Evolutionary conservation across 2,888 invertebrate species (phyloP), one percentile per base, ranked within the genome.

Genomic region (Thereva nobilitata): DNA sequence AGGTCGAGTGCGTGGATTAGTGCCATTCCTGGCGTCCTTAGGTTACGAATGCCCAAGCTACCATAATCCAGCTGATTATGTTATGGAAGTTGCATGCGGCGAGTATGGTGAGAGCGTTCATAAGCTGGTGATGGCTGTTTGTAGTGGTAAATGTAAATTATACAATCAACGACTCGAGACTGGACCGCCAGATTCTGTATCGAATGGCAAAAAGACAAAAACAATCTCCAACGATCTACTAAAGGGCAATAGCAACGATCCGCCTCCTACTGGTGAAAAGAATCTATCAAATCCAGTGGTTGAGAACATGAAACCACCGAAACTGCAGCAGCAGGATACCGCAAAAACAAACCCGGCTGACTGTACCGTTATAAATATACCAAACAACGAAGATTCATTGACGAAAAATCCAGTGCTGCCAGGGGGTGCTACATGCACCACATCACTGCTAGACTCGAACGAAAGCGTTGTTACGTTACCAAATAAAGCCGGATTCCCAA

Each of bases 41-140:
- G 90, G 91, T 10, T 86, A 95, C 59, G 87, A 92, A 70, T 97
- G 97, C 81, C 97, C 97, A 0, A 89, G 93, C 74, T 97, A 96
- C 77, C 96, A 97, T 83, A 97, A 97, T 82, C 97, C 97, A 57
- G 96, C 97, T 64, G 97, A 97, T 86, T 97, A 94, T 79, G 95
- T 95, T 57, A 93, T 97, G 88, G 97, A 97, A 81, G 94, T 97
- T 49, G 96, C 96, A 0, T 92, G 93, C 57, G 96, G 96, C 0
- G 96, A 97, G 78, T 95, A 95, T 77, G 97, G 97, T 42, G 93
- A 93, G 72, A 91, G 91, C 80, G 89, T 93, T 23, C 89, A 91
- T 75, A 91, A 90, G 77, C 82, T 95, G 69, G 93, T 94, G 67
- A 85, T 89, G 77, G 92, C 93, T 5, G 92, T 95, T 52, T 90